phyloP scores from a whole-genome alignment of 1,140 invertebrate genomes.

The Drosophila mauritiana region DNA sequence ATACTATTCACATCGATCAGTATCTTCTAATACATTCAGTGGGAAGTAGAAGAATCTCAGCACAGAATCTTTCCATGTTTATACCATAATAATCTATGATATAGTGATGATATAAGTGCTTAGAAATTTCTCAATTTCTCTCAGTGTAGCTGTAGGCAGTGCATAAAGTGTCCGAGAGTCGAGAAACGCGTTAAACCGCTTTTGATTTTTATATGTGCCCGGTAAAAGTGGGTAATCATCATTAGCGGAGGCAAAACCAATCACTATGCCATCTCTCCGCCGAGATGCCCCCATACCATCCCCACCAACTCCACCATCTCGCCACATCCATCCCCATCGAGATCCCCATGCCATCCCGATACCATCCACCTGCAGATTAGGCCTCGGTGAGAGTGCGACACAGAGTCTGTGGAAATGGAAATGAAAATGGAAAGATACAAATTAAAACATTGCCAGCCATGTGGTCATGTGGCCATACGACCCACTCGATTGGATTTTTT shows the following conservation, averaged over 20 bases:
- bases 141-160: constrained; percentile 16
- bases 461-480: constrained; percentile 1
- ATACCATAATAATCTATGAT: too few species aligned
- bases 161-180: constrained; percentile 38
- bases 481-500: constrained; percentile 34
- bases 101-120: too few species aligned
- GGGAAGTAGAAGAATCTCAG: too few species aligned
- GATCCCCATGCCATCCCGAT: constrained; percentile 28
- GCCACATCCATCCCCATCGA: constrained; percentile 20
- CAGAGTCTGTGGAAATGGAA: constrained; percentile 41
- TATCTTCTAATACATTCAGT: too few species aligned
- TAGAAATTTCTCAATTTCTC: neutral
- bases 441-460: constrained; percentile 68
- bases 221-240: constrained; percentile 82
- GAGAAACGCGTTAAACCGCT: constrained; percentile 80
- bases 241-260: constrained; percentile 72
- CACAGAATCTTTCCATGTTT: too few species aligned
- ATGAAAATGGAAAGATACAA: constrained; percentile 58
- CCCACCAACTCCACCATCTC: constrained; percentile 8
- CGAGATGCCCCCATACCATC: constrained; percentile 31
- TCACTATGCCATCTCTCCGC: constrained; percentile 46
- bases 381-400: constrained; percentile 68
- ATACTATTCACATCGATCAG: too few species aligned
- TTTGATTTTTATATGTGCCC: constrained; percentile 72
- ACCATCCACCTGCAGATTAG: constrained; percentile 53